Base-by-base conservation (phyloP, 2,113 vertebrate species). In the Daubentonia madagascariensis region DNA sequence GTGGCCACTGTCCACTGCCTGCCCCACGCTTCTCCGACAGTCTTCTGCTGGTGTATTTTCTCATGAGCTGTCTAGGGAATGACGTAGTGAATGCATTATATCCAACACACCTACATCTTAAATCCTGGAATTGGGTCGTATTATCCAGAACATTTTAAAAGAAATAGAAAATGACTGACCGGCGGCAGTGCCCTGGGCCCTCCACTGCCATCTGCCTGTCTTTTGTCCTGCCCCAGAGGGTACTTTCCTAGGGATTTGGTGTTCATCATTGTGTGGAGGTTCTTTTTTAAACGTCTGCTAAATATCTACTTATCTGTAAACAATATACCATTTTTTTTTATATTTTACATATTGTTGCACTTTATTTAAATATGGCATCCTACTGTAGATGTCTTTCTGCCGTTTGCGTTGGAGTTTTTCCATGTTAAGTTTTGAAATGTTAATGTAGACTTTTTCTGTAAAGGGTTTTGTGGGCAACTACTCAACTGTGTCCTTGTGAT, bases 1-100 rank as follows among this genome's bases (percentile, higher is more conserved):
- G 0, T 1, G 25, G 18, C 17, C 28, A 4, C 8, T 12, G 16
- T 28, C 0, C 28, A 13, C 0, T 1, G 2, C 7, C 6, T 72
- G n/a, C 9, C 30, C 1, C 32, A 4, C 1, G 4, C 16, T 37
- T 83, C 45, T 43, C 2, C 1, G 0, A 20, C 5, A 25, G 8
- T 14, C 7, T 11, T 73, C 9, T 32, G 10, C 32, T 30, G 10
- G 7, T 28, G 1, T n/a, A 0, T 50, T 3, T 81, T 28, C 73
- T 68, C n/a, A 12, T 50, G 22, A 23, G 28, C 17, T 32, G 8
- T 14, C 37, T 37, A 43, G 13, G 70, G 73, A 32, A 28, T 65
- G 40, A 59, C 1, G 0, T 20, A 25, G 37, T 8, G 18, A 25
- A 2, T 6, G 17, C 8, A 0, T 37, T 35, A 28, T 8, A 30